A percentile compares a stretch with the other conserved stretches of the same genome.
Evolutionary conservation across 2,888 invertebrate genomes (phyloP).

Genomic region (Macrosiphum euphorbiae): DNA sequence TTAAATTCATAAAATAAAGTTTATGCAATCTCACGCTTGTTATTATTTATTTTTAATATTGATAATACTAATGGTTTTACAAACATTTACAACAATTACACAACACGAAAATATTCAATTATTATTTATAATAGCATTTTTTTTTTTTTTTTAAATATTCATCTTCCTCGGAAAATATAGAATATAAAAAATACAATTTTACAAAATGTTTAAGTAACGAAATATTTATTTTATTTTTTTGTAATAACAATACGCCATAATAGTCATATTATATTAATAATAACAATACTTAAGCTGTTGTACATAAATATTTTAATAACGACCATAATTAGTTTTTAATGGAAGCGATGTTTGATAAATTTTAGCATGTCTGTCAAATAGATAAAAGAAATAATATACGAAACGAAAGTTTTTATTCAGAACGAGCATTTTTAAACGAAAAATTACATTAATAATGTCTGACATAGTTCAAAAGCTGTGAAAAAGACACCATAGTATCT

Average conservation of each 20-base stretch:
- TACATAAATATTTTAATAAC: background rate
- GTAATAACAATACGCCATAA: background rate
- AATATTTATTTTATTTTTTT: background rate
- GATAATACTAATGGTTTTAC: background rate
- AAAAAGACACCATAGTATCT: background rate
- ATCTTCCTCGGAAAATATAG: background rate
- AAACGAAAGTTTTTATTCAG: slow-evolving; percentile 9
- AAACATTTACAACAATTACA: background rate
- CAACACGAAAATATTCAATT: background rate
- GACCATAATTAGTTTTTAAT: background rate
- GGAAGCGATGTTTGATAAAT: background rate
- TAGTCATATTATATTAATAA: slow-evolving; percentile 19
- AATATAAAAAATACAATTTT: too few relatives aligned
- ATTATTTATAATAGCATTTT: background rate
- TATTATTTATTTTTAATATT: background rate
- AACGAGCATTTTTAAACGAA: slow-evolving; percentile 4
- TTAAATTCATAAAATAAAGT: background rate
- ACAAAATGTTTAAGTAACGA: background rate
- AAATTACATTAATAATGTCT: slow-evolving; percentile 40
- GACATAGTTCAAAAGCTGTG: background rate
- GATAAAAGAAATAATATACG: background rate
- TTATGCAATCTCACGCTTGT: background rate
- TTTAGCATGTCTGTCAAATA: background rate
- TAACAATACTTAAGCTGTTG: background rate
- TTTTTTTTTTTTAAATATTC: background rate